Base-by-base conservation (phyloP, 2,888 invertebrate genomes). In the Lottia gigantea region DNA sequence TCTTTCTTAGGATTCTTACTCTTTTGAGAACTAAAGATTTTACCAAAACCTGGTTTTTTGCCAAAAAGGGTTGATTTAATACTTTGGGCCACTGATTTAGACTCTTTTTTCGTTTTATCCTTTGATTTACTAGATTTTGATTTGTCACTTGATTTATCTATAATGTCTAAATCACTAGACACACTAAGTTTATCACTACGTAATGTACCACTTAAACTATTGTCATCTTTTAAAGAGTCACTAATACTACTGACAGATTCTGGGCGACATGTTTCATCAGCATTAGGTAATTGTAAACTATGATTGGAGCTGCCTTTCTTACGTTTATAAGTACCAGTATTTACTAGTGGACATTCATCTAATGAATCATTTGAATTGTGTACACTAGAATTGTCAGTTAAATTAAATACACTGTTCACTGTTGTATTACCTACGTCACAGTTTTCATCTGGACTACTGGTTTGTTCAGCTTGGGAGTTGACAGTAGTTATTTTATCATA, bases 401-500 rank as follows among this genome's bases (percentile, higher is more conserved):
- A 55, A 55, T 55, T 55, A 23, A 55, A 55, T 55, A 55, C 55
- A 55, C 55, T 55, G 15, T 55, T 55, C 19, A 55, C 55, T 19
- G 55, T 55, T 12, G 55, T 55, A 4, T 55, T 55, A 55, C 19
- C 55, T 19, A 23, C 19, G 19, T 55, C 55, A 23, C 19, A 55
- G 11, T 23, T 23, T 55, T 55, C 55, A 3, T 55, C 55, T 11
- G 12, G 55, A 23, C 55, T 55, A 23, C 55, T 55, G 55, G 55
- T 23, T 23, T 55, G 19, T 16, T 31, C 40, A n/a, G 26, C 47
- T 16, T 26, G 26, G 3, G 12, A 61, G 14, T 63, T 45, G 14
- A 65, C 69, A 40, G 67, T 26, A 19, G 71, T 78, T 19, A 88
- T 71, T 75, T 89, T 89, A 67, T 89, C 89, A 73, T 87, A 89